Conservation (phyloP, 2,113 vertebrate genomes). For the Pterocles orientalis region DNA sequence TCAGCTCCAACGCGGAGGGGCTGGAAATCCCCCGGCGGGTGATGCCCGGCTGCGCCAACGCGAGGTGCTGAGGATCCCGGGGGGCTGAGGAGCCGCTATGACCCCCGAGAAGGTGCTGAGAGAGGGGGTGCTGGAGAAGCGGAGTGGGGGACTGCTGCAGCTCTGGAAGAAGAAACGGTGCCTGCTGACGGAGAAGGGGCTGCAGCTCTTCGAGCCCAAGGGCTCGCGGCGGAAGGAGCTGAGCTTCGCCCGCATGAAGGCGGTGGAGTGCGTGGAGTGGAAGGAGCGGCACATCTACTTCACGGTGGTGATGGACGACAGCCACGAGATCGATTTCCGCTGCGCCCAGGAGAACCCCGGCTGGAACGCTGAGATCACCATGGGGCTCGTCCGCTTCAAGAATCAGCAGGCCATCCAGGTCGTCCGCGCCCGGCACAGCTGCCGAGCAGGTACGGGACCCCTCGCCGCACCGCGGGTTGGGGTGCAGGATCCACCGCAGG, state of each 20-base stretch:
- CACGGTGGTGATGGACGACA: slow-evolving; percentile 89
- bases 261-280: slow-evolving; percentile 94
- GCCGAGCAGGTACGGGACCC: slow-evolving; percentile 61
- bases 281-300: slow-evolving; percentile 90
- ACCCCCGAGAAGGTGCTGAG: slow-evolving; percentile 78
- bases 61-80: not conserved
- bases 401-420: slow-evolving; percentile 90
- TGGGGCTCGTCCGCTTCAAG: slow-evolving; percentile 92
- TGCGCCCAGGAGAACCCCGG: slow-evolving; percentile 87
- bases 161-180: slow-evolving; percentile 94
- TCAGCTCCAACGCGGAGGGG: not conserved
- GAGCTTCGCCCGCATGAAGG: slow-evolving; percentile 87
- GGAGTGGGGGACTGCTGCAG: slow-evolving; percentile 92
- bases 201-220: slow-evolving; percentile 81
- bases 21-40: not conserved
- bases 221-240: slow-evolving; percentile 86
- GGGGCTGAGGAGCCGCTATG: slow-evolving; percentile 63
- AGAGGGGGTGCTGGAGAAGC: slow-evolving; percentile 91
- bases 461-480: rapidly evolving
- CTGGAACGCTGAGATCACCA: slow-evolving; percentile 91
- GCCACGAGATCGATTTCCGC: slow-evolving; percentile 91
- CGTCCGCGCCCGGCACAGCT: slow-evolving; percentile 82
- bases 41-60: not conserved
- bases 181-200: slow-evolving; percentile 87
- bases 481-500: rapidly evolving